Evolutionary conservation across 2,888 invertebrate species (phyloP).

Genomic region (Drosophila fulvimacula): DNA sequence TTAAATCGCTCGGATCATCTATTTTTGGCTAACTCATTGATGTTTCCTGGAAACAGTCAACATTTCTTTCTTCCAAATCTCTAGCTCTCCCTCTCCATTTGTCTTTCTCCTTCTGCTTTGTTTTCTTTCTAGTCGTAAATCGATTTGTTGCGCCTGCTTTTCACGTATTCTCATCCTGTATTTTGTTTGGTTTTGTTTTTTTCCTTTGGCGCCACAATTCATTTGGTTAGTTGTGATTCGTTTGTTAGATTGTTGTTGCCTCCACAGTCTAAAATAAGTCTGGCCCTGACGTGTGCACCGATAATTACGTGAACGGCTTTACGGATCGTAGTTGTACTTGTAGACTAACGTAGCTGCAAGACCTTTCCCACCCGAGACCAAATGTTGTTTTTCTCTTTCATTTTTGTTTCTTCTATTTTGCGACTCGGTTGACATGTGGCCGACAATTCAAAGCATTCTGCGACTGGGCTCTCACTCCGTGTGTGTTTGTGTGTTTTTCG

Average conservation of each 20-base stretch:
- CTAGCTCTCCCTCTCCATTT: background rate
- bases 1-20: background rate
- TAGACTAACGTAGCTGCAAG: conserved; percentile 1
- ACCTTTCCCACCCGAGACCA: conserved; percentile 12
- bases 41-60: background rate
- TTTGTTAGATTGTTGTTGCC: conserved; percentile 36
- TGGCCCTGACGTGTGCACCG: conserved; percentile 63
- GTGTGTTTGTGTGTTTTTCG: conserved; percentile 60
- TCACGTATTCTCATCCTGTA: conserved; percentile 31
- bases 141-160: conserved; percentile 72
- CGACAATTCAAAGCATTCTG: conserved; percentile 52
- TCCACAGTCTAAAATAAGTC: conserved; percentile 31
- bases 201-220: conserved; percentile 35
- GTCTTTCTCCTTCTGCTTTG: background rate
- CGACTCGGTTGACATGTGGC: conserved; percentile 63
- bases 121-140: conserved; percentile 45
- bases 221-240: conserved; percentile 24
- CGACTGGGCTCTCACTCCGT: conserved; percentile 11
- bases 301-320: conserved; percentile 46
- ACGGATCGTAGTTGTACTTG: conserved; percentile 7
- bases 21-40: conserved; percentile 2
- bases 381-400: conserved; percentile 16
- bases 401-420: conserved; percentile 2
- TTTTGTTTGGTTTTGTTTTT: conserved; percentile 28
- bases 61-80: background rate